A percentile compares a stretch with the other conserved stretches of the same genome.
phyloP scores from a whole-genome alignment of 2,888 invertebrate genomes.

The Tetragonula carbonaria region DNA sequence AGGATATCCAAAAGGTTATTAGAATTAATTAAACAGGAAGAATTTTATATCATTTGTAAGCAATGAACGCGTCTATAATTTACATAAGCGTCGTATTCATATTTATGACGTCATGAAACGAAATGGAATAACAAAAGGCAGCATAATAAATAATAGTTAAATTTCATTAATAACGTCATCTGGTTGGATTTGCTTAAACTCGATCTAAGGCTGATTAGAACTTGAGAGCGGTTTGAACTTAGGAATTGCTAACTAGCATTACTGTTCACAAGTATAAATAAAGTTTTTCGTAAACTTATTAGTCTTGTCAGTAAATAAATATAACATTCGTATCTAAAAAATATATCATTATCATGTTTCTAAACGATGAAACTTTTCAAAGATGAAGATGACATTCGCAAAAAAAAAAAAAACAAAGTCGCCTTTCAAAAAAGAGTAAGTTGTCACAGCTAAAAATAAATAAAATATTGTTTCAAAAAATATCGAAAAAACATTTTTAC shows the following conservation, averaged over 20 bases:
- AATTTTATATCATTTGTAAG: not conserved
- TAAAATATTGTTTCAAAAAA: too few relatives aligned
- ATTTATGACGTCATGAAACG: too few relatives aligned
- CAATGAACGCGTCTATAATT: not conserved
- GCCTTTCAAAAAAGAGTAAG: too few relatives aligned
- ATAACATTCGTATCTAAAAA: conserved; percentile 12
- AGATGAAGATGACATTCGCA: conserved; percentile 41
- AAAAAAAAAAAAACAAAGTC: too few relatives aligned
- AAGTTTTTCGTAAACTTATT: not conserved
- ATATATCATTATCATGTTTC: not conserved
- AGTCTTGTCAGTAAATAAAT: too few relatives aligned
- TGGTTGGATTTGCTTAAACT: not conserved
- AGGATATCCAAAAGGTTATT: not conserved
- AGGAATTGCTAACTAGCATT: not conserved
- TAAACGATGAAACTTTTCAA: conserved; percentile 3
- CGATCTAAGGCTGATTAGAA: not conserved
- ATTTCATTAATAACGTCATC: not conserved
- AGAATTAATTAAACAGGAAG: not conserved
- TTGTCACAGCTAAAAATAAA: too few relatives aligned
- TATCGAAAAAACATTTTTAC: too few relatives aligned
- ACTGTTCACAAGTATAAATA: not conserved
- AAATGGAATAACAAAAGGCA: not conserved
- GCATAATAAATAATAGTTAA: not conserved
- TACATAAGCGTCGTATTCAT: not conserved
- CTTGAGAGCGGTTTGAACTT: conserved; percentile 33